Conservation (phyloP, 2,113 vertebrate genomes). For the Pantherophis guttatus region DNA sequence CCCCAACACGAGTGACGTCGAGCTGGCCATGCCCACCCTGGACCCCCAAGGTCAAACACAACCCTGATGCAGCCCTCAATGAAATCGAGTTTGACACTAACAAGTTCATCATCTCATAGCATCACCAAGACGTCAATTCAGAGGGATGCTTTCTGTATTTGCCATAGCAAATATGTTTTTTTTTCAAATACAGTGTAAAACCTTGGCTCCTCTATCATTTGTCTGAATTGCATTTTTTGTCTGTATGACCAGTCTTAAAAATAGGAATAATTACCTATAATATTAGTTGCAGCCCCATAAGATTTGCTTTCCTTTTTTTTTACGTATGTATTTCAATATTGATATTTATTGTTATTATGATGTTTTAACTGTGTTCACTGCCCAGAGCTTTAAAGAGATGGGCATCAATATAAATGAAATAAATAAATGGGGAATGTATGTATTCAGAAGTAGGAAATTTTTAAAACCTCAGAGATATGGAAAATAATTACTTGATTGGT, state of each 20-base stretch:
- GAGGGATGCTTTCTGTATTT: not conserved
- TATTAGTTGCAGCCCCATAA: not conserved
- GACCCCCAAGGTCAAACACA: too few species aligned
- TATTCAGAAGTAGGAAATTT: not conserved
- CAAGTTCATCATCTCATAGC: not conserved
- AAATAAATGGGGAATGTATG: not conserved
- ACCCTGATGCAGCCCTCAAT: too few species aligned
- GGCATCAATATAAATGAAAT: not conserved
- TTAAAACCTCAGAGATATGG: not conserved
- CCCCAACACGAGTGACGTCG: too few species aligned
- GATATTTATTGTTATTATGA: not conserved
- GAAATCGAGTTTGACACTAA: too few species aligned
- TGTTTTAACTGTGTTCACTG: not conserved
- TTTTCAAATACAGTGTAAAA: not conserved
- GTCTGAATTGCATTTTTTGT: not conserved
- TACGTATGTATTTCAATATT: not conserved
- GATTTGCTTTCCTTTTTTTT: not conserved
- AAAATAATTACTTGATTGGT: not conserved
- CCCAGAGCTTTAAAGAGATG: not conserved
- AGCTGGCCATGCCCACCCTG: too few species aligned
- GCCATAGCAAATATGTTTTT: not conserved
- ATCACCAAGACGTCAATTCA: not conserved
- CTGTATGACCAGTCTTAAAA: not conserved
- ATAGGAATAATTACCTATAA: not conserved
- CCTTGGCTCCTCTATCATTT: not conserved